Evolutionary conservation across 2,888 invertebrate genomes (phyloP).

Genomic region (Epinotia ramella): DNA sequence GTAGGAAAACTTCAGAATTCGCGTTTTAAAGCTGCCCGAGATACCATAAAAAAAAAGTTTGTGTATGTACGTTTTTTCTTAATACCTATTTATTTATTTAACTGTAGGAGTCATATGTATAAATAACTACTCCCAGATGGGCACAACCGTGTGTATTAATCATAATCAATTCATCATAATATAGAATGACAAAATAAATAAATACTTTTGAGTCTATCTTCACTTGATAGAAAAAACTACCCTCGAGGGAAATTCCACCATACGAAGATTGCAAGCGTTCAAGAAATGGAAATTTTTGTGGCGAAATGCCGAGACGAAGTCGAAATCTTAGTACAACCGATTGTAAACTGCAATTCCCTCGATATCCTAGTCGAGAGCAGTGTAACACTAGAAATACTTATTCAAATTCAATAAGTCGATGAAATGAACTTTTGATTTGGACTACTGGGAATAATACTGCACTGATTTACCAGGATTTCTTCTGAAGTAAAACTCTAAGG

Average conservation of each 20-base stretch:
- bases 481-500: no score
- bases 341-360: slow-evolving; percentile 8
- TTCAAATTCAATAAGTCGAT: slow-evolving; percentile 5
- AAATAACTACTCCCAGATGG: no score
- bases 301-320: background rate
- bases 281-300: background rate
- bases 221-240: slow-evolving; percentile 4
- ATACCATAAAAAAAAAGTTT: no score
- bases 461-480: no score
- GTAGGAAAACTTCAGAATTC: no score
- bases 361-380: background rate
- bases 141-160: no score
- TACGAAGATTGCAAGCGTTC: background rate
- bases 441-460: background rate
- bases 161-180: no score
- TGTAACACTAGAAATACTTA: background rate
- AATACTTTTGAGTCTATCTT: background rate
- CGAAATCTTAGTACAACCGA: background rate
- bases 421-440: background rate
- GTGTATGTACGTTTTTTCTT: no score
- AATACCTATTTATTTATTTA: no score
- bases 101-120: no score
- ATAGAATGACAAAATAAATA: no score
- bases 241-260: background rate
- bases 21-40: no score